Evolutionary conservation across 2,888 invertebrate species (phyloP), one percentile per base, ranked within the genome.

Genomic region (Meiosimyza platycephala): DNA sequence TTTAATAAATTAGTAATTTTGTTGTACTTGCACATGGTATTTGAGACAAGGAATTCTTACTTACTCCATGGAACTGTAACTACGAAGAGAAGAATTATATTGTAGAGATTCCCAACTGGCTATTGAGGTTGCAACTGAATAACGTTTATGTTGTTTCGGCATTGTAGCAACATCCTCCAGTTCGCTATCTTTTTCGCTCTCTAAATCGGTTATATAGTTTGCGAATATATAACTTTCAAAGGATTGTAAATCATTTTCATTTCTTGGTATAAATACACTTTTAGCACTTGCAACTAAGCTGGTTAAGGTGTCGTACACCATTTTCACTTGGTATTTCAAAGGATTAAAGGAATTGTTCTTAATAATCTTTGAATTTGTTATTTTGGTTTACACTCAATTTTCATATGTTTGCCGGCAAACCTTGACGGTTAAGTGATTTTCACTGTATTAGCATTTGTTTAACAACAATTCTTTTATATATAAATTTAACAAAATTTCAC

Each of bases 91-190:
- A 13, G 65, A 50, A n/a, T 51, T 57, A 68, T 40, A 47, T 40
- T 47, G 62, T 5, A 40, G 40, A 13, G 40, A 22, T 48, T 52
- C 28, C 12, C 57, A 57, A 51, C 59, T 73, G 69, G 74, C 76
- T 68, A 71, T 73, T 16, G 80, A 69, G 64, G 80, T 80, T 60
- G 77, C 77, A 75, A 81, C 77, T 13, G 81, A 81, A 69, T 78
- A 78, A 48, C 81, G 78, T 33, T 80, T 79, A 1, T 76, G 65
- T 55, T 77, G 78, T 52, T 77, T 16, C 33, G 55, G 52, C 12
- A 72, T 52, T n/a, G 60, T 67, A 11, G 12, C 71, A n/a, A 40
- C 7, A 62, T 68, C 28, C 4, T 64, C 68, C 54, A 40, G 16
- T 16, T 67, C 72, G 18, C 63, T 68, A 15, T 64, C 73, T 13